Evolutionary conservation across 2,113 vertebrate genomes (phyloP), one percentile per base, ranked within the genome.

Genomic region (Lasiurus borealis): DNA sequence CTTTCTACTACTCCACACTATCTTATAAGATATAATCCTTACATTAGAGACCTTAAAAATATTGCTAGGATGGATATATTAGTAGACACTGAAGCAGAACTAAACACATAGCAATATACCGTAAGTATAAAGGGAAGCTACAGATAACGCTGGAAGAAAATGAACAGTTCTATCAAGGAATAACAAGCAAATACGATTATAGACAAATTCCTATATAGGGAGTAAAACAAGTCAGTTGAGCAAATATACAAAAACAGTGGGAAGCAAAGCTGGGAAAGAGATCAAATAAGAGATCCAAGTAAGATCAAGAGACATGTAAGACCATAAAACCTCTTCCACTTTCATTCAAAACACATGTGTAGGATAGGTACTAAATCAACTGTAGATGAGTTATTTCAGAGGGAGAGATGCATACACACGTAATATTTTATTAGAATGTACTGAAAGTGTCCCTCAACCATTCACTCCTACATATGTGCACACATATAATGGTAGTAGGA

Each of bases 261-360:
- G 40, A 91, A 91, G 82, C 50, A 85, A 81, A 92, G 4, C 36
- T 36, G 64, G n/a, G 29, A 90, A 71, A 36, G n/a, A 86, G 4
- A 50, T 69, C 16, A 59, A 73, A 19, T n/a, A 82, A 62, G 18
- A 77, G 21, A n/a, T 27, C 59, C 5, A 19, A 75, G 18, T 18
- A 75, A 85, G 36, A 82, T 64, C 80, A 89, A 81, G 57, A 78
- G 46, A 19, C 68, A 72, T 48, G 27, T 64, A 76, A 88, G 44
- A 82, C 6, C 36, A 71, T 4, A 1, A 87, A 96, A 50, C 27
- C 57, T 87, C 50, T 92, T n/a, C 66, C 4, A 15, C 52, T 88
- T 66, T 77, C 40, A 50, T 75, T 96, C 73, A 77, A 90, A 57
- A 66, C 46, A 95, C 29, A 82, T 19, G 21, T 88, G 11, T 72